Percentiles rank a stretch among this genome's conserved stretches.
Conservation (phyloP, 2,113 vertebrate genomes). For the Xenopus tropicalis region DNA sequence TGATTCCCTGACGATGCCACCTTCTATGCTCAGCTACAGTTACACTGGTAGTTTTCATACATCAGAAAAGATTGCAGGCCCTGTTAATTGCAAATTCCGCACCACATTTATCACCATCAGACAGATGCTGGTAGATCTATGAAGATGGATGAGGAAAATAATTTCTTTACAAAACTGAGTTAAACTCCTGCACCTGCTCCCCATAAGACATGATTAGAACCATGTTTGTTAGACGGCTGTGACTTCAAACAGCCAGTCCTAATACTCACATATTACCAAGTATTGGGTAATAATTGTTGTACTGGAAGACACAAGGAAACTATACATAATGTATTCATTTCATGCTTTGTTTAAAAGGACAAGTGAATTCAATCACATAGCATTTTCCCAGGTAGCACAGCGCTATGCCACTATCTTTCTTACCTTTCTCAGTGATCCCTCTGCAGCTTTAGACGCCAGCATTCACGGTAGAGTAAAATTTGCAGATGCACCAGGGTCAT, state of each 20-base stretch:
- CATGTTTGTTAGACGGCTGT: not conserved
- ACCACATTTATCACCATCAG: conserved; percentile 28
- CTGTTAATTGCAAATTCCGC: conserved; percentile 26
- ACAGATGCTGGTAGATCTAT: not conserved
- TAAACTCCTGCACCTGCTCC: conserved; percentile 29
- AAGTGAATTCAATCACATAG: not conserved
- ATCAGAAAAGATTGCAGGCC: not conserved
- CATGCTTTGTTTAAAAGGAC: not conserved
- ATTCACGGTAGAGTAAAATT: too few species aligned
- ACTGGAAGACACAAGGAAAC: not conserved
- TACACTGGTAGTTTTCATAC: not conserved
- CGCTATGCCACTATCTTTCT: not conserved
- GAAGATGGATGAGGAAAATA: conserved; percentile 25
- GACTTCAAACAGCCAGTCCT: too few species aligned
- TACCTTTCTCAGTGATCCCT: not conserved
- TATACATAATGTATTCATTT: not conserved
- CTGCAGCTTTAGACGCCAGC: not conserved
- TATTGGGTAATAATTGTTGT: not conserved
- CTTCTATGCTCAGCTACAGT: too few species aligned
- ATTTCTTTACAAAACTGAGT: conserved; percentile 10
- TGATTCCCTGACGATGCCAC: too few species aligned
- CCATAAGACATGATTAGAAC: conserved; percentile 14
- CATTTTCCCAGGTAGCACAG: not conserved
- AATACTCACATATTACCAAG: not conserved
- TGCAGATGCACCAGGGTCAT: too few species aligned